These are phyloP conservation scores for Conistra vaccinii DNA, from an alignment of 2,888 invertebrate genomes.

Conservation along the genomic window DNA sequence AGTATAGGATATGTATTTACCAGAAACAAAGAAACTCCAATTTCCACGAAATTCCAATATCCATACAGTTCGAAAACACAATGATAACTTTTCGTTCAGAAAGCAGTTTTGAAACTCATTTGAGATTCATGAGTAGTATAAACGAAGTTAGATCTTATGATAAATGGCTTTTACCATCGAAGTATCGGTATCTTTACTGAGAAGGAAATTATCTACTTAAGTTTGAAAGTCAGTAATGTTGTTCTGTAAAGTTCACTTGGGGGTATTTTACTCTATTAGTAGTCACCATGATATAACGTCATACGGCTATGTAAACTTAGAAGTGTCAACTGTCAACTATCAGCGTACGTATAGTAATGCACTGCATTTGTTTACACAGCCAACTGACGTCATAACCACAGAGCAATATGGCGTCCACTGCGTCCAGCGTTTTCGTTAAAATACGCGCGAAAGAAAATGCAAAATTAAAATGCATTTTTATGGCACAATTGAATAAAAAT, in stretches of 20 bases:
- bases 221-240: background rate
- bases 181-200: conserved; percentile 28
- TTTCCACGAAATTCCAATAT: conserved; percentile 28
- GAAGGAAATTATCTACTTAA: conserved; percentile 17
- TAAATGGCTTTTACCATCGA: conserved; percentile 24
- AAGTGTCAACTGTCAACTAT: no score
- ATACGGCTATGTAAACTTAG: no score
- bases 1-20: background rate
- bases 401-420: no score
- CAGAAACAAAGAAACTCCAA: conserved; percentile 1
- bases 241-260: background rate
- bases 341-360: no score
- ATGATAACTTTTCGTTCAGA: conserved; percentile 32
- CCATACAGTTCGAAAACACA: background rate
- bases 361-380: no score
- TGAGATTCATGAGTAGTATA: conserved; percentile 42
- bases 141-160: conserved; percentile 24
- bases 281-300: no score
- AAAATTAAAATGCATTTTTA: no score
- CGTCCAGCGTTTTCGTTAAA: no score
- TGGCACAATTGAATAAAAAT: no score
- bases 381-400: no score
- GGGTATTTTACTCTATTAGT: no score
- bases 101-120: conserved; percentile 51
- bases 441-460: no score